Base-by-base conservation (phyloP, 2,113 vertebrate genomes). In the Hipposideros armiger region DNA sequence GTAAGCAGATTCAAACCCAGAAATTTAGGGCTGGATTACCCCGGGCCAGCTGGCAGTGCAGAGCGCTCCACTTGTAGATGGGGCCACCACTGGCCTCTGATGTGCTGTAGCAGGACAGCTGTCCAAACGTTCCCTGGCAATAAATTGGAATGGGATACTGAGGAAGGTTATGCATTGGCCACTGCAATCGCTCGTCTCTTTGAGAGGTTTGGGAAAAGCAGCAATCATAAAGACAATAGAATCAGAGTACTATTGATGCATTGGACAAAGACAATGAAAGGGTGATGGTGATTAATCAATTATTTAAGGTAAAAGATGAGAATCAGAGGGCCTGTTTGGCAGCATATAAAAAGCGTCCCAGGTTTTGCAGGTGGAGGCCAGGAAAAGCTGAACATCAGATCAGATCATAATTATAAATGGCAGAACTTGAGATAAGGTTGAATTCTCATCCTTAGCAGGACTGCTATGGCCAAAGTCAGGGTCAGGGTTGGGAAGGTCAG, bases 221-320 rank as follows among this genome's bases (percentile, higher is more conserved):
- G 14, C 56, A 77, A 10, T 90, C 83, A 87, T 36, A 66, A 30
- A 24, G 56, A 67, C 89, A 95, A 83, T 62, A 19, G 54, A 90
- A 72, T 94, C 47, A 52, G 62, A 73, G 20, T 42, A 54, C 69
- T 60, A 54, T 28, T 92, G 81, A 86, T 76, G 14, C 14, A 36
- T 11, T 92, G 40, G 91, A 42, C 58, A 87, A 89, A 92, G 78
- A 74, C 58, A 58, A 69, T 40, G 67, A 86, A 73, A 54, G 26
- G n/a, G 11, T 62, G 67, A 78, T 90, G 74, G 7, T 67, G 77
- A 87, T 78, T 90, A 83, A 87, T 54, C 64, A 90, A 92, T 69
- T 76, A n/a, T 83, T 87, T 86, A 83, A 94, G 67, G 69, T 76
- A 95, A 77, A 92, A 81, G 54, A 36, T 74, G 80, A 86, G 76